Evolutionary conservation across 2,113 vertebrate genomes (phyloP).

Genomic region (Pantherophis guttatus): DNA sequence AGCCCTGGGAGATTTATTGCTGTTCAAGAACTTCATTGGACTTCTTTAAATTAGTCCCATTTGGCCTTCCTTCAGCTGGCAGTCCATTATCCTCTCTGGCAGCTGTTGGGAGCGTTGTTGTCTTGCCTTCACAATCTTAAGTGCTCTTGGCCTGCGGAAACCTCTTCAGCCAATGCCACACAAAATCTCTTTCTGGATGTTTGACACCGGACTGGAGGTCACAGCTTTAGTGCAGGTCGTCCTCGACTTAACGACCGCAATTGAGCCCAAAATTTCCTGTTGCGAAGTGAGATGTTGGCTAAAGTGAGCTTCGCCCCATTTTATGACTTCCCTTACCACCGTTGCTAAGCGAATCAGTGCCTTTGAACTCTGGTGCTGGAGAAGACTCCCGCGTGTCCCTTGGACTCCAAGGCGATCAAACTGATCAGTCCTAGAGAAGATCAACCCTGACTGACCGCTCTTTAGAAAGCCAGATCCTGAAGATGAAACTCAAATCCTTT

Average conservation of each 20-base stretch:
- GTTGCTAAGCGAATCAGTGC: too few relatives aligned
- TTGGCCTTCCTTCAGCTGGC: conserved; percentile 9
- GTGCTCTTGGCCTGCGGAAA: background rate
- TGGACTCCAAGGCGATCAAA: too few relatives aligned
- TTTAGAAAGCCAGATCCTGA: too few relatives aligned
- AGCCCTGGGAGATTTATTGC: conserved; percentile 12
- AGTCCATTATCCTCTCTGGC: conserved; percentile 1
- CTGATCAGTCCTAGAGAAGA: too few relatives aligned
- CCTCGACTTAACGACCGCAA: background rate
- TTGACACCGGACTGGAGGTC: background rate
- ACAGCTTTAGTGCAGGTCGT: background rate
- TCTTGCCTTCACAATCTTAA: background rate
- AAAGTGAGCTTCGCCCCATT: too few relatives aligned
- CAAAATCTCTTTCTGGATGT: background rate
- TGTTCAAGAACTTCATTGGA: conserved; percentile 23
- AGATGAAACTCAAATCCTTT: too few relatives aligned
- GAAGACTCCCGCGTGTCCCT: too few relatives aligned
- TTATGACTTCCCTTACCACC: too few relatives aligned
- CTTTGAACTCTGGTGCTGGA: too few relatives aligned
- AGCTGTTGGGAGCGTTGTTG: background rate
- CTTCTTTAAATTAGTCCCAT: conserved; percentile 1
- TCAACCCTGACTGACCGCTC: too few relatives aligned
- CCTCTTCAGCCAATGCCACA: background rate
- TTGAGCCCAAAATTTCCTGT: background rate
- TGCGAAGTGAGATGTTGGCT: too few relatives aligned